Base-by-base conservation (phyloP, 1,140 invertebrate species). In the Drosophila parabipectinata region DNA sequence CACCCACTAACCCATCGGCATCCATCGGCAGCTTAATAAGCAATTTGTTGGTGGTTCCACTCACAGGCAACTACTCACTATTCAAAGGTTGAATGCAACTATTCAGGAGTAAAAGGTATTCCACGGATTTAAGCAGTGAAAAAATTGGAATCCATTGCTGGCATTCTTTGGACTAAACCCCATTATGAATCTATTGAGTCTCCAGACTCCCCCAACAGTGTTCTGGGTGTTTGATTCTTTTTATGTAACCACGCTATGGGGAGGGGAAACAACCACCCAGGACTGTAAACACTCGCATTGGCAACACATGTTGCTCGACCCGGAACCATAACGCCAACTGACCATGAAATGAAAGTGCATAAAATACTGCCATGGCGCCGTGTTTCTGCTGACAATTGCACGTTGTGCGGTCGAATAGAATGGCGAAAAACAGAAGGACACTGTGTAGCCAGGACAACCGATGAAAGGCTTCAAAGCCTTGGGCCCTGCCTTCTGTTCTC, bases 301-400 rank as follows among this genome's bases (percentile, higher is more conserved):
- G 34, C 45, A 62, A 79, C 82, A 85, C 75, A 76, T 85, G 82
- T 78, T 77, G 71, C 74, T 62, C 71, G 63, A 72, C 61, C 72
- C 64, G 58, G 66, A 60, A 63, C 82, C 81, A 87, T 85, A 87
- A 85, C 74, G 73, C 58, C 77, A 85, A 85, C 82, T 88, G 82
- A 82, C 82, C 83, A 88, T 87, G 79, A 87, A 76, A 81, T 88
- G 83, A 85, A 82, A 87, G 82, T 87, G 82, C 82, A 87, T 87
- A 87, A 87, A 87, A 72, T 79, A 88, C 83, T 82, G 78, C 61
- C 53, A 82, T 87, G 55, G 56, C 10, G 48, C 52, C 48, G 45
- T 61, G 45, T 61, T 68, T 72, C 58, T 60, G 73, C 64, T 77
- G 71, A 59, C 82, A 87, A 87, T 87, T 88, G 78, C 83, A 87